Evolutionary conservation across 2,888 invertebrate genomes (phyloP).

Genomic region (Zygogramma bicolorata): DNA sequence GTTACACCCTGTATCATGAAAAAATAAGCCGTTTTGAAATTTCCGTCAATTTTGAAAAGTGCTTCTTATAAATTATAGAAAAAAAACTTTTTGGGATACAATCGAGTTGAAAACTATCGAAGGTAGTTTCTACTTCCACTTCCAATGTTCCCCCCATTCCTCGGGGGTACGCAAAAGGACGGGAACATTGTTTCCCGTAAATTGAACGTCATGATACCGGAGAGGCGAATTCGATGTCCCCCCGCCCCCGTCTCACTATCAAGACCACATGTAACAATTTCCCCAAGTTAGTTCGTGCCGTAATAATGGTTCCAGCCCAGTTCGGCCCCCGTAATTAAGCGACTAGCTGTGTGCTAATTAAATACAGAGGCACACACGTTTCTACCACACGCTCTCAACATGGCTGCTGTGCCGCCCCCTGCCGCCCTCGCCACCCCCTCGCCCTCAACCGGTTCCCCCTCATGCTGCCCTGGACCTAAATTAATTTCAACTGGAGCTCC

Average conservation of each 20-base stretch:
- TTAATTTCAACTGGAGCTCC: constrained; percentile 65
- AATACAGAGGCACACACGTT: constrained; percentile 64
- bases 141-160: too few relatives aligned
- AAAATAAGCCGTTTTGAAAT: too few relatives aligned
- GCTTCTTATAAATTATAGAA: too few relatives aligned
- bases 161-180: constrained; percentile 39
- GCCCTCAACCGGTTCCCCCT: constrained; percentile 35
- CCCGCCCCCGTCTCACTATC: constrained; percentile 47
- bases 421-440: constrained; percentile 12
- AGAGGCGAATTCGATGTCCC: constrained; percentile 16
- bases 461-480: constrained; percentile 60
- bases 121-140: too few relatives aligned
- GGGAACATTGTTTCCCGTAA: constrained; percentile 29
- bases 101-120: too few relatives aligned
- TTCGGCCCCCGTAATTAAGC: constrained; percentile 65
- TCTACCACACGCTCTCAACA: constrained; percentile 62
- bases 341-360: constrained; percentile 65
- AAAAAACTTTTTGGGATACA: too few relatives aligned
- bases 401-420: constrained; percentile 50
- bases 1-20: too few relatives aligned
- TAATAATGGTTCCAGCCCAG: constrained; percentile 63
- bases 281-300: constrained; percentile 63
- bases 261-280: constrained; percentile 63
- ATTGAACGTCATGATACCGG: neutral
- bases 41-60: too few relatives aligned